A percentile compares a stretch with the other conserved stretches of the same genome.
Conservation (phyloP, 2,797 vertebrate genomes). For the Lacerta bilineata region DNA sequence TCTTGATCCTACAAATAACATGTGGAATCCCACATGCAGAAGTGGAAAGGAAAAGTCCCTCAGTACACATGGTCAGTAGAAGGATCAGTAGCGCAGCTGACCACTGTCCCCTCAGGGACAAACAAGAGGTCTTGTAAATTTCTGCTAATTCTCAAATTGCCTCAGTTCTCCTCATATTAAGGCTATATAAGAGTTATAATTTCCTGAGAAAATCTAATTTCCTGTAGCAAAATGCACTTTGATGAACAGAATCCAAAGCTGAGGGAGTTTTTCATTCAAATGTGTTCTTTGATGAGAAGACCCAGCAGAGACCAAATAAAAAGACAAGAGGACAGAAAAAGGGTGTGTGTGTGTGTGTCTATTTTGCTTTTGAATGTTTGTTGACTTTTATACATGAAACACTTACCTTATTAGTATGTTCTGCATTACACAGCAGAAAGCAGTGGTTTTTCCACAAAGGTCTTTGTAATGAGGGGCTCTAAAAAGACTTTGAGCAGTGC, state of each 20-base stretch:
- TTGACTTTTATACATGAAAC: neutral
- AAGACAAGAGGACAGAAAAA: neutral
- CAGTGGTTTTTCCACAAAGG: neutral
- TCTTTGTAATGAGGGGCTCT: neutral
- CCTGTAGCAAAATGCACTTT: neutral
- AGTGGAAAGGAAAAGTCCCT: neutral
- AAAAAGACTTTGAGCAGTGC: neutral
- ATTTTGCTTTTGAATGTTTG: neutral
- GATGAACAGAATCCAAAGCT: neutral
- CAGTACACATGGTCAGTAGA: accelerated
- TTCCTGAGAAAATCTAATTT: neutral
- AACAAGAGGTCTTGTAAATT: neutral
- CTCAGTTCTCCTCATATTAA: neutral
- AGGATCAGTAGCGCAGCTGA: neutral
- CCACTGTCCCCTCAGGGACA: neutral
- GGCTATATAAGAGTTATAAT: neutral
- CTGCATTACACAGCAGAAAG: conserved; percentile 22
- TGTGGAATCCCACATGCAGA: neutral
- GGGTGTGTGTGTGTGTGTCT: neutral
- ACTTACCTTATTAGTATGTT: neutral
- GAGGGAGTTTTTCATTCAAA: conserved; percentile 21
- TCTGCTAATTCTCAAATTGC: accelerated
- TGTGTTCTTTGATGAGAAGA: conserved; percentile 7
- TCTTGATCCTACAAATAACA: neutral
- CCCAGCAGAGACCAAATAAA: conserved; percentile 1